Percentiles rank a stretch among this genome's conserved stretches.
phyloP scores from a whole-genome alignment of 2,888 invertebrate species.

The Sinelater perroti region DNA sequence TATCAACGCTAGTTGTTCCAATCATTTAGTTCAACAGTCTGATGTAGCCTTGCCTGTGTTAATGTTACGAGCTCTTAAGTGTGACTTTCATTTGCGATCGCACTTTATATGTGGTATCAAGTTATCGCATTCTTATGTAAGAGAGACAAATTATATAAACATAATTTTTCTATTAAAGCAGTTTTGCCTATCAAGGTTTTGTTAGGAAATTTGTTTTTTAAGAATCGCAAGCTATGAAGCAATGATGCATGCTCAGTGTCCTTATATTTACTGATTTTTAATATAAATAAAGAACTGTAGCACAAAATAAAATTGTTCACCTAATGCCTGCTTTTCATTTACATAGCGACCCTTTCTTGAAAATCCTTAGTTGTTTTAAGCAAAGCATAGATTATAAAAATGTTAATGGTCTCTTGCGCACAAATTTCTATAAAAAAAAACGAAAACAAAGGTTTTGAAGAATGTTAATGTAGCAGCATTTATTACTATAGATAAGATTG shows the following conservation, averaged over 20 bases:
- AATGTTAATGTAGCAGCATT: too few relatives aligned
- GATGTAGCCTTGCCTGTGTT: conserved; percentile 55
- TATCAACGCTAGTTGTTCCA: conserved; percentile 42
- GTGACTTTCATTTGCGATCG: conserved; percentile 52
- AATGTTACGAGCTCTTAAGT: conserved; percentile 55
- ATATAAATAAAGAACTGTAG: conserved; percentile 35
- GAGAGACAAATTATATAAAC: conserved; percentile 39
- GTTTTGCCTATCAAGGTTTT: conserved; percentile 40
- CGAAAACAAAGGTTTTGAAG: too few relatives aligned
- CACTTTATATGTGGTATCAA: conserved; percentile 50
- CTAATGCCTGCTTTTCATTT: too few relatives aligned
- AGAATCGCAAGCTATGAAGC: conserved; percentile 33
- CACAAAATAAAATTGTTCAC: conserved; percentile 36
- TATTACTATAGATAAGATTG: too few relatives aligned
- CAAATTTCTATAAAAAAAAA: too few relatives aligned
- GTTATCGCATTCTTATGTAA: conserved; percentile 47
- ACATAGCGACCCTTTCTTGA: too few relatives aligned
- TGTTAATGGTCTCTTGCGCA: too few relatives aligned
- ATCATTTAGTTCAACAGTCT: conserved; percentile 45
- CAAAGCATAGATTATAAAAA: too few relatives aligned
- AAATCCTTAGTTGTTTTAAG: too few relatives aligned
- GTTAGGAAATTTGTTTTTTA: conserved; percentile 23
- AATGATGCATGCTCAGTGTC: conserved; percentile 38
- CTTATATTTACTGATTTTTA: conserved; percentile 36
- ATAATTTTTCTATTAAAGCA: conserved; percentile 46